Conservation (phyloP, 2,888 invertebrate genomes). For the Nasonia oneida region DNA sequence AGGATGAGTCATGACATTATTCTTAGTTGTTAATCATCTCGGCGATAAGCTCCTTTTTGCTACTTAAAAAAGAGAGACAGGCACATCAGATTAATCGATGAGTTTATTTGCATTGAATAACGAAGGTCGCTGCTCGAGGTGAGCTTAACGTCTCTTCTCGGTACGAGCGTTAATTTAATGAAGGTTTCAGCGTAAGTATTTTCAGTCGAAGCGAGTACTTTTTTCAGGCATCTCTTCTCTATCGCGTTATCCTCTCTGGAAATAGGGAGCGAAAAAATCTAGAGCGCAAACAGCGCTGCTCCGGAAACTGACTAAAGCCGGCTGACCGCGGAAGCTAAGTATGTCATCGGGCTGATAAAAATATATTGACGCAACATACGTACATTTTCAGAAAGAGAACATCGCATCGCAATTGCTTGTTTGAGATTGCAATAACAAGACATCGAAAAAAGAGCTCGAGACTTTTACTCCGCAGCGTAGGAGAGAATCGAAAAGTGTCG, state of each 20-base stretch:
- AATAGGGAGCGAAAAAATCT: conserved; percentile 31
- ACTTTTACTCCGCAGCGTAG: neutral
- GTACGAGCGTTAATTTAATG: neutral
- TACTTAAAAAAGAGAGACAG: neutral
- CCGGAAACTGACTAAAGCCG: conserved; percentile 44
- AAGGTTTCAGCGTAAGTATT: neutral
- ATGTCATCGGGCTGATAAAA: conserved; percentile 43
- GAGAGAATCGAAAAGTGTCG: neutral
- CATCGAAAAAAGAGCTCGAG: neutral
- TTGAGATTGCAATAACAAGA: neutral
- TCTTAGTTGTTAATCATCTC: neutral
- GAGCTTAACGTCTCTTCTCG: neutral
- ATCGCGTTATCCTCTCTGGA: conserved; percentile 1
- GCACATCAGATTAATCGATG: neutral
- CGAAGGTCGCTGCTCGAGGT: neutral
- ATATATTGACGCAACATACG: neutral
- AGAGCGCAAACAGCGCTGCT: conserved; percentile 12
- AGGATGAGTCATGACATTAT: neutral
- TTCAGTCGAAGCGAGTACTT: neutral
- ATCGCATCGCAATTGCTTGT: neutral
- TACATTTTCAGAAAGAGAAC: neutral
- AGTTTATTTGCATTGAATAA: conserved; percentile 7
- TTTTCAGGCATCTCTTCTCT: neutral
- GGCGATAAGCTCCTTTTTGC: neutral
- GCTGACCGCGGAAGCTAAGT: conserved; percentile 37